Evolutionary conservation across 1,140 invertebrate species (phyloP), one percentile per base, ranked within the genome.

Genomic region (Drosophila chauvacae): DNA sequence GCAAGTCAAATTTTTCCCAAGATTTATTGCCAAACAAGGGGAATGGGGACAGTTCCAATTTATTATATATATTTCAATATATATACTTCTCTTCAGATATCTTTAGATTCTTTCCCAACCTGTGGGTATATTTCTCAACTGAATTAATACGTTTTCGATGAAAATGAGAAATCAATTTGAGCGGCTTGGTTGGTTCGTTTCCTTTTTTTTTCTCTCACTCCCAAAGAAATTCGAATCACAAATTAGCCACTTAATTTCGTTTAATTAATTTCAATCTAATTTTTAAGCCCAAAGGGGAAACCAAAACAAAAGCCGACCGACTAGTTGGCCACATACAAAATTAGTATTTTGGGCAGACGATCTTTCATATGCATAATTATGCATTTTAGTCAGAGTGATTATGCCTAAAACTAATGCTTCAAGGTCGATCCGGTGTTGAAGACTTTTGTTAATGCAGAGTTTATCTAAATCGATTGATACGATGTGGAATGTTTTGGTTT

Each of bases 201-300:
- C 5, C n/a, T n/a, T 30, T 59, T 33, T 59, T 33, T 50, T 23
- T 37, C 20, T 23, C 33, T 23, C 51, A 51, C 16, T 44, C 18
- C 42, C 41, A 59, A 71, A 73, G 64, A 83, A 87, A 77, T 72
- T 88, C 61, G 59, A 82, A 69, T 61, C 37, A 53, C 48, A 75
- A 86, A 87, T 80, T 73, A 87, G 66, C 56, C 45, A 69, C 72
- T 88, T 74, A 84, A 84, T 88, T 87, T 78, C 62, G 61, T 80
- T 71, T 77, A 87, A 87, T 87, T 88, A 88, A 87, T 87, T 84
- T 84, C 68, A 77, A 72, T 82, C 82, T 62, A 82, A 82, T 87
- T 86, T 82, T 61, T 55, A 47, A 70, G 11, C 37, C 61, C 59
- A 50, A 35, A 35, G 28, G 64, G 42, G 23, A 61, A 69, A 42